Evolutionary conservation across 2,113 vertebrate genomes (phyloP).

Genomic region (Cyprinodon brontotheroides): DNA sequence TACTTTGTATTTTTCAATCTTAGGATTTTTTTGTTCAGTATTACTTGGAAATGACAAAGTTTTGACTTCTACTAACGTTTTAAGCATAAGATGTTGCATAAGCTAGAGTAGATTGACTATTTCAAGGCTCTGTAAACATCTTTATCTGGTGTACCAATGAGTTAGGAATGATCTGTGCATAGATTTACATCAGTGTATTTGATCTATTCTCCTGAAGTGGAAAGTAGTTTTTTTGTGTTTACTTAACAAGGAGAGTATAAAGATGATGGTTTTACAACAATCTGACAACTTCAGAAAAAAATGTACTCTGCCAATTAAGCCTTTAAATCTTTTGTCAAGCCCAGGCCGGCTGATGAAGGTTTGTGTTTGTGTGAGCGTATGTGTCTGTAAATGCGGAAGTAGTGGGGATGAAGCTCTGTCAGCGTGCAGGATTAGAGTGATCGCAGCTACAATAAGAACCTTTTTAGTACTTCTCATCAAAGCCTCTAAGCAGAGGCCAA

Average conservation of each 20-base stretch:
- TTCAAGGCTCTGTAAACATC: neutral
- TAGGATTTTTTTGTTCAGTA: no score
- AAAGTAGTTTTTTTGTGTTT: constrained; percentile 2
- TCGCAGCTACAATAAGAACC: constrained; percentile 59
- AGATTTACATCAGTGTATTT: neutral
- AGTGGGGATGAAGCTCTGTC: constrained; percentile 67
- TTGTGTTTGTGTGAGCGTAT: constrained; percentile 28
- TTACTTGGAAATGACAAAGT: no score
- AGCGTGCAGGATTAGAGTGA: constrained; percentile 68
- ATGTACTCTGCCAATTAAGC: constrained; percentile 60
- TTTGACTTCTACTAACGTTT: no score
- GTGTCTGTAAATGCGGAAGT: constrained; percentile 52
- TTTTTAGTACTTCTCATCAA: constrained; percentile 66
- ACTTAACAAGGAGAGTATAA: constrained; percentile 18
- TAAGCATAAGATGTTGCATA: no score
- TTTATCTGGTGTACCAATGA: no score
- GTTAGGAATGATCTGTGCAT: no score
- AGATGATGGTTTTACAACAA: constrained; percentile 46
- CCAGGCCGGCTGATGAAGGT: constrained; percentile 47
- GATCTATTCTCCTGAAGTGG: neutral
- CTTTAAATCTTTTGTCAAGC: constrained; percentile 52
- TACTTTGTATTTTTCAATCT: no score
- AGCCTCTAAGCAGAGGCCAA: constrained; percentile 35
- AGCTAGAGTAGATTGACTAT: neutral
- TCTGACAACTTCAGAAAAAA: constrained; percentile 54